phyloP scores from a whole-genome alignment of 2,113 vertebrate species.

The Guaruba guarouba region DNA sequence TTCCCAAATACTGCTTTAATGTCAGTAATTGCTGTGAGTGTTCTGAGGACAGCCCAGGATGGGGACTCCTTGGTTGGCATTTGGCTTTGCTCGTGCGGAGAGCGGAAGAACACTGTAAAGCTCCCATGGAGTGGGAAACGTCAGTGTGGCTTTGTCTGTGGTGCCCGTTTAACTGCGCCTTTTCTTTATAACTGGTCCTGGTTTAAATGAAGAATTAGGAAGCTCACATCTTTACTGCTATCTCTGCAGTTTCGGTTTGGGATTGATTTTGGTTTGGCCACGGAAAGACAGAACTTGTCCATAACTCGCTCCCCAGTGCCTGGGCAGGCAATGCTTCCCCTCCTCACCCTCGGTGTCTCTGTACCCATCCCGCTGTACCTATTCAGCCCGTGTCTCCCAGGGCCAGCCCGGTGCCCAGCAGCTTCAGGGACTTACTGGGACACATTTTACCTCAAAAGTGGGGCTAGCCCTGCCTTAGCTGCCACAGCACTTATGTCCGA shows the following conservation, averaged over 20 bases:
- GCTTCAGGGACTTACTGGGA: background rate
- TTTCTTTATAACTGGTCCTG: background rate
- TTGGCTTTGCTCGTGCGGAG: background rate
- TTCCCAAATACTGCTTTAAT: background rate
- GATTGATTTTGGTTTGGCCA: background rate
- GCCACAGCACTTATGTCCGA: fast-evolving
- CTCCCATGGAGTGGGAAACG: background rate
- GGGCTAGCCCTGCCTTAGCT: background rate
- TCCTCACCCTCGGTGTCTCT: fast-evolving
- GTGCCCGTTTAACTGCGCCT: background rate
- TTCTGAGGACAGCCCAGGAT: background rate
- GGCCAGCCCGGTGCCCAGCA: background rate
- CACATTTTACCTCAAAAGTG: fast-evolving
- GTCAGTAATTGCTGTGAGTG: background rate
- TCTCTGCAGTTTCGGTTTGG: background rate
- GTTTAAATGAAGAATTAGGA: background rate
- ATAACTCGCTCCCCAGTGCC: background rate
- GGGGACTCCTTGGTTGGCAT: background rate
- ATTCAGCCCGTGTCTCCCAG: fast-evolving
- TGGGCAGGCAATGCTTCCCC: background rate
- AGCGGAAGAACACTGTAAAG: background rate
- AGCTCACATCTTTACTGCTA: background rate
- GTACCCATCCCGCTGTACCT: background rate
- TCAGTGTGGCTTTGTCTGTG: background rate
- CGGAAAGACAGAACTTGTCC: background rate